A percentile compares a stretch with the other conserved stretches of the same genome.
phyloP scores from a whole-genome alignment of 2,797 vertebrate species.

The Pyrocephalus nanus region DNA sequence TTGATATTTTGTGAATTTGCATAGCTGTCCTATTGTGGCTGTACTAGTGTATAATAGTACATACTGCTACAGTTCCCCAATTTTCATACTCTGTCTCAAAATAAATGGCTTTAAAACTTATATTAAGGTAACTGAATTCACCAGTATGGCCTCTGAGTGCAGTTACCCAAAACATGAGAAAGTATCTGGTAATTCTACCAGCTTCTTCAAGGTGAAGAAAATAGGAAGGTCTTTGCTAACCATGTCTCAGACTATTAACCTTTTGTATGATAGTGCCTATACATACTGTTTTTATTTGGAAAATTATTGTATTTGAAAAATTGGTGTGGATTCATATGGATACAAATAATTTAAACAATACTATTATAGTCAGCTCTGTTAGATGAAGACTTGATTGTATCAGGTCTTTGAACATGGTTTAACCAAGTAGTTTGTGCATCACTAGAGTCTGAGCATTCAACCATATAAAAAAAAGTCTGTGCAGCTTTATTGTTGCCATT shows the following conservation, averaged over 20 bases:
- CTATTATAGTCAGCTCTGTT: neutral
- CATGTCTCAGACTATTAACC: neutral
- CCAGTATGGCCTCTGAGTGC: neutral
- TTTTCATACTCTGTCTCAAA: neutral
- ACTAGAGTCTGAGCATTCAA: neutral
- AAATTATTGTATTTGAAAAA: neutral
- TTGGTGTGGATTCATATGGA: neutral
- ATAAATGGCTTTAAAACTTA: neutral
- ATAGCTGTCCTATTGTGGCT: neutral
- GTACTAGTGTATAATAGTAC: neutral
- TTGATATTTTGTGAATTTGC: neutral
- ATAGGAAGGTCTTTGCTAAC: neutral
- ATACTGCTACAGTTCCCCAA: neutral
- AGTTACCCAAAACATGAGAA: neutral
- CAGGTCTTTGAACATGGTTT: neutral
- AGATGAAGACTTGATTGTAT: neutral
- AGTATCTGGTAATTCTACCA: neutral
- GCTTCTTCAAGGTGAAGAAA: neutral
- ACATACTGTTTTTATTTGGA: neutral
- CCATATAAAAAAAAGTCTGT: neutral
- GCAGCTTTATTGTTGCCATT: neutral
- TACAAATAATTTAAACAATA: neutral
- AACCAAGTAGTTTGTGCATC: neutral
- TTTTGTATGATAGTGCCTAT: neutral
- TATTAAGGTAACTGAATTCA: neutral